phyloP scores from a whole-genome alignment of 2,797 vertebrate species.

The Emys orbicularis region DNA sequence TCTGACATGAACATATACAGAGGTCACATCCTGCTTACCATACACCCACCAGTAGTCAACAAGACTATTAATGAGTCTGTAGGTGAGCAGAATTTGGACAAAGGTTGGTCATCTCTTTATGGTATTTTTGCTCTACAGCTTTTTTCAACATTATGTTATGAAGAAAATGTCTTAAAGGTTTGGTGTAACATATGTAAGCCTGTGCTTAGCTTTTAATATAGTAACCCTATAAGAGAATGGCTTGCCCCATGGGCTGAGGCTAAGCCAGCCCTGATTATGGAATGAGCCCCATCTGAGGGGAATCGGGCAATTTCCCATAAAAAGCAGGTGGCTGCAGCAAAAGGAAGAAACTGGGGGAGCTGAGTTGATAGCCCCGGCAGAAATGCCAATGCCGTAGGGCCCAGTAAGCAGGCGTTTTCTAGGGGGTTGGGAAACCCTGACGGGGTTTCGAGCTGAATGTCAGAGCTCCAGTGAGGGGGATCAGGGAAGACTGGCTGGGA shows the following conservation, averaged over 20 bases:
- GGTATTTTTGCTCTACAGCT: not conserved
- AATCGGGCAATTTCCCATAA: too few relatives aligned
- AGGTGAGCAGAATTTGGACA: not conserved
- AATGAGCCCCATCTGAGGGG: not conserved
- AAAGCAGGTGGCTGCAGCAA: too few relatives aligned
- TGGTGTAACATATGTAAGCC: not conserved
- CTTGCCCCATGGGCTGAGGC: too few relatives aligned
- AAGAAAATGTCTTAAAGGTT: not conserved
- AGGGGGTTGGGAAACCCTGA: too few relatives aligned
- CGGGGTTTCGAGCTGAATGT: too few relatives aligned
- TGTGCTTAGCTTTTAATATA: not conserved
- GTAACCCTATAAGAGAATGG: too few relatives aligned
- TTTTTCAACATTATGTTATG: not conserved
- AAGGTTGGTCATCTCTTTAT: not conserved
- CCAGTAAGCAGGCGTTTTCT: too few relatives aligned
- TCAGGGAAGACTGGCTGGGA: too few relatives aligned
- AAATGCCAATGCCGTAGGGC: too few relatives aligned
- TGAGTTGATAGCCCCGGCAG: too few relatives aligned
- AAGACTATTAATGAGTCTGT: not conserved
- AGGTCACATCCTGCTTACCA: not conserved
- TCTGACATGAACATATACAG: not conserved
- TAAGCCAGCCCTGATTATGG: not conserved
- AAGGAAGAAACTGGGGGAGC: too few relatives aligned
- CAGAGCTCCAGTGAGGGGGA: too few relatives aligned
- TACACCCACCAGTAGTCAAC: not conserved